Evolutionary conservation across 2,888 invertebrate species (phyloP), one percentile per base, ranked within the genome.

Genomic region (Drosophila pseudotakahashii): DNA sequence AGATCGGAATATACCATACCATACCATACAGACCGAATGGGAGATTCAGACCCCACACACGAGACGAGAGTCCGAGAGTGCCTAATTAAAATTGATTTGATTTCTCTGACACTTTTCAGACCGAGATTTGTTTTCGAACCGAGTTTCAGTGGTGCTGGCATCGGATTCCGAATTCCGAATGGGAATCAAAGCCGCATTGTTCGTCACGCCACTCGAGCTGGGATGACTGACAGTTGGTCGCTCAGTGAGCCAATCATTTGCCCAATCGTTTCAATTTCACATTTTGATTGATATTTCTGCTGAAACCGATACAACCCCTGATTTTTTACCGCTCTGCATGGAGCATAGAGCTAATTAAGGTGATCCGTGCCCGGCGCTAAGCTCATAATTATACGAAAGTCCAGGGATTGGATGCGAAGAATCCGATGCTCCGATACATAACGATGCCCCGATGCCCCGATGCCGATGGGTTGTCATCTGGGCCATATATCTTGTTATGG

Each of bases 31-130:
- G 34, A 13, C 32, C 32, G 11, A 34, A 34, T 34, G 34, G 11
- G 11, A 11, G 34, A 5, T 34, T 34, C 34, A 73, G 85, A 87
- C 87, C 87, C 61, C 82, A 83, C 82, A 79, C 87, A 84, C 70
- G 61, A 71, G 47, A 60, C 54, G 61, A 19, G 64, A 45, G 41
- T 59, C 50, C 50, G 44, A 63, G 32, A 78, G 75, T 74, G 79
- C 77, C 87, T 86, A 85, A 85, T 85, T 88, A 88, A 88, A 85
- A 88, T 88, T 85, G 84, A 85, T 88, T 85, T 88, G 88, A 85
- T 88, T 88, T 83, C 81, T 73, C 86, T 84, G 88, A 88, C 88
- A 84, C 88, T 85, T 88, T 86, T 81, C 74, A 67, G 67, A 32
- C 39, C 37, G 59, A 51, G 51, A 48, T 57, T 48, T 73, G 52